These are phyloP conservation scores for Denticeps clupeoides DNA, from an alignment of 2,797 vertebrate species.

Conservation along the genomic window DNA sequence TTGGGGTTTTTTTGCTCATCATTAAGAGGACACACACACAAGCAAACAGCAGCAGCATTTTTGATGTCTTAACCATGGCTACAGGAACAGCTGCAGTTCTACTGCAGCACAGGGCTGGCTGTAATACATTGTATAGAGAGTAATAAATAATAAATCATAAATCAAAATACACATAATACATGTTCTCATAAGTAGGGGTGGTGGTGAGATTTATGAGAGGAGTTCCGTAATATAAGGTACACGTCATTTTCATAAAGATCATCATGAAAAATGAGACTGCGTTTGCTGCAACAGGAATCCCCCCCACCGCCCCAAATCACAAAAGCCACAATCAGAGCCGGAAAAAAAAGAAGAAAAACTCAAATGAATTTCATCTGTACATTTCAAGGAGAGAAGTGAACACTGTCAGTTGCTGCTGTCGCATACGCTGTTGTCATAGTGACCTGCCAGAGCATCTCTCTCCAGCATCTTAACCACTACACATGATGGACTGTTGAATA, in stretches of 20 bases:
- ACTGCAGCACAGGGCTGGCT: neutral
- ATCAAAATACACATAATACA: conserved; percentile 14
- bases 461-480: conserved; percentile 23
- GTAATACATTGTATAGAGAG: conserved; percentile 6
- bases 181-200: neutral
- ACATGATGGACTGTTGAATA: conserved; percentile 25
- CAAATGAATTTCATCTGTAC: conserved; percentile 17
- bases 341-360: neutral
- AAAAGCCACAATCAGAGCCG: neutral
- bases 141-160: conserved; percentile 37
- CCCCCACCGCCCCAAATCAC: neutral
- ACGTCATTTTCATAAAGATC: neutral
- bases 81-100: neutral
- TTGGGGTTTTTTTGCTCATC: too few relatives aligned
- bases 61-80: too few relatives aligned
- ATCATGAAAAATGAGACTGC: neutral
- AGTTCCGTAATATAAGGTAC: conserved; percentile 14
- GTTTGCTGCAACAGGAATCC: neutral
- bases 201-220: conserved; percentile 12
- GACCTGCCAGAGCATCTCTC: conserved; percentile 39
- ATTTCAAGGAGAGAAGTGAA: neutral
- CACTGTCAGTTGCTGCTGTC: conserved; percentile 7
- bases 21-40: too few relatives aligned
- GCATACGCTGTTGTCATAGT: conserved; percentile 43
- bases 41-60: too few relatives aligned